Conservation (phyloP, 2,888 invertebrate species). For the Cheilosia vernalis region DNA sequence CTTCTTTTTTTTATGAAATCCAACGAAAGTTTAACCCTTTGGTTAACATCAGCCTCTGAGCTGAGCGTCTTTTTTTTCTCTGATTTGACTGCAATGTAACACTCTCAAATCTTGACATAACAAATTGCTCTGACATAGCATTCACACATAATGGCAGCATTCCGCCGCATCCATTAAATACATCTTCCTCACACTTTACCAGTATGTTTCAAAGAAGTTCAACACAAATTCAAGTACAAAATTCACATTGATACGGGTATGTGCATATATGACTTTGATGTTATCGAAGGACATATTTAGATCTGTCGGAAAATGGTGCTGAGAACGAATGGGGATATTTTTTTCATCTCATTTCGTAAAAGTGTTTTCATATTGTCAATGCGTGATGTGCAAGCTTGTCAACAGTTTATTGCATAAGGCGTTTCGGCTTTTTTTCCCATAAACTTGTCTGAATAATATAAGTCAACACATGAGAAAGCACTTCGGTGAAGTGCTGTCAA, state of each 20-base stretch:
- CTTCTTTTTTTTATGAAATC: background rate
- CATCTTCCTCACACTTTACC: constrained; percentile 1
- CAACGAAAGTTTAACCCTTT: background rate
- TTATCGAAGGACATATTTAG: constrained; percentile 22
- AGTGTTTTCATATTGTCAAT: constrained; percentile 14
- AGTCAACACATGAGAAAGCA: background rate
- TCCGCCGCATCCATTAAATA: constrained; percentile 3
- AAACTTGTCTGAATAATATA: background rate
- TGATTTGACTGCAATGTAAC: background rate
- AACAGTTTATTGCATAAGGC: constrained; percentile 21
- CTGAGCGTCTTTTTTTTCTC: background rate
- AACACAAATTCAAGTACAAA: constrained; percentile 25
- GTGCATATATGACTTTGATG: constrained; percentile 21
- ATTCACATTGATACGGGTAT: background rate
- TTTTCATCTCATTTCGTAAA: constrained; percentile 1
- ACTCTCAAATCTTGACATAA: background rate
- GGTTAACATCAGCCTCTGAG: background rate
- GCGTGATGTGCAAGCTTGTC: constrained; percentile 36
- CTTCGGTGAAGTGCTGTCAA: constrained; percentile 22
- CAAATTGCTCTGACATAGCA: constrained; percentile 5
- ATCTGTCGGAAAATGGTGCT: constrained; percentile 22
- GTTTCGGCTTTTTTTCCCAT: background rate
- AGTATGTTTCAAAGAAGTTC: background rate
- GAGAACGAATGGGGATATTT: constrained; percentile 16
- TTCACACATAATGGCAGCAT: background rate